Base-by-base conservation (phyloP, 2,113 vertebrate genomes). In the Paraplagusia blochii region DNA sequence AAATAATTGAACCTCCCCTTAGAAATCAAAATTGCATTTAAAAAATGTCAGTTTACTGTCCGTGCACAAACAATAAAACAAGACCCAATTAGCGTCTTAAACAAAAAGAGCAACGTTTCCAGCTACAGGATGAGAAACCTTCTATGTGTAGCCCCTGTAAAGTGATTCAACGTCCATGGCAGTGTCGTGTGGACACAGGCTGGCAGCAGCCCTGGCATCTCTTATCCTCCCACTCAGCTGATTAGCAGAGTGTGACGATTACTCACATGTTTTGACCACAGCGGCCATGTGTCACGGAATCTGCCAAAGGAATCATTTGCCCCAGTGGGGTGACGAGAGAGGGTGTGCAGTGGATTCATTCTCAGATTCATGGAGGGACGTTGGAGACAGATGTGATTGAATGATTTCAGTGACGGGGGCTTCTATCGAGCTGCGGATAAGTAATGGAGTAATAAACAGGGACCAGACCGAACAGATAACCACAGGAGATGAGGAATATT, bases 171-270 rank as follows among this genome's bases (percentile, higher is more conserved):
- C 52, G 35, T 40, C 2, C 12, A 40, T 10, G 42, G 61, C 62
- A 60, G 51, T 59, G 49, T 45, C 47, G 4, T 40, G 53, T 42
- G 60, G 34, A 51, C 48, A n/a, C 2, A 16, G 50, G 22, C 29
- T 54, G 62, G 65, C 35, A 55, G 60, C 51, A 45, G 62, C 67
- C 43, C 53, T 65, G 63, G 63, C 38, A 29, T 29, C 8, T 36
- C 45, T 59, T 50, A 54, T 46, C 58, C 59, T 46, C 42, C 42
- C 53, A 44, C 64, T 69, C 64, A 13, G 45, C 35, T 7, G 58
- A 63, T 77, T 61, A 69, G 58, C 17, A 0, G 56, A 40, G 68
- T 66, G 53, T 71, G 72, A 72, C 49, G 51, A 63, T 69, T 71
- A 42, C 75, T 58, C 57, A 61, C 74, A 13, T 19, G 55, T 61